Evolutionary conservation across 2,888 invertebrate genomes (phyloP).

Genomic region (Calameuta filiformis): DNA sequence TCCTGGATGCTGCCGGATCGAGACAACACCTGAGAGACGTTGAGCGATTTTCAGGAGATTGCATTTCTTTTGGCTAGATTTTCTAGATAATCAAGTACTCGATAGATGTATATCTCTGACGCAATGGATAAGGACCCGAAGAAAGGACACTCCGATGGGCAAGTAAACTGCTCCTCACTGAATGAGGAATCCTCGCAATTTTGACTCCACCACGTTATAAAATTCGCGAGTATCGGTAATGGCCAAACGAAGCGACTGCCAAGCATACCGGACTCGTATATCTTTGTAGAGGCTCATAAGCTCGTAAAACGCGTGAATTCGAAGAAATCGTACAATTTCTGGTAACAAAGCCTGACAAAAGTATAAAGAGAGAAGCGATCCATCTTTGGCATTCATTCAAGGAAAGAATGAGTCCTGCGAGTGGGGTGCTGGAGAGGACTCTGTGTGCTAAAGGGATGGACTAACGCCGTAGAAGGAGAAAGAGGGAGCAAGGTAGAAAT

Average conservation of each 20-base stretch:
- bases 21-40: background rate
- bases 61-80: background rate
- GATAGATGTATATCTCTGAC: background rate
- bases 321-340: constrained; percentile 49
- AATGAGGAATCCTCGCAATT: background rate
- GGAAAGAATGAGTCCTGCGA: constrained; percentile 50
- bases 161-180: background rate
- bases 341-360: constrained; percentile 42
- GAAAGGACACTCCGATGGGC: background rate
- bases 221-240: background rate
- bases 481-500: constrained; percentile 17
- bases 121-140: background rate
- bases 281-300: constrained; percentile 31
- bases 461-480: background rate
- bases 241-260: background rate
- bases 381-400: constrained; percentile 60
- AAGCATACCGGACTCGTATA: constrained; percentile 24
- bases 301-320: constrained; percentile 52
- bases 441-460: background rate
- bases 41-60: background rate
- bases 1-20: background rate
- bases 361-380: constrained; percentile 54
- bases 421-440: constrained; percentile 23
- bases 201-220: background rate
- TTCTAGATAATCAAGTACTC: background rate